Base-by-base conservation (phyloP, 2,888 invertebrate genomes). In the Plutella xylostella region DNA sequence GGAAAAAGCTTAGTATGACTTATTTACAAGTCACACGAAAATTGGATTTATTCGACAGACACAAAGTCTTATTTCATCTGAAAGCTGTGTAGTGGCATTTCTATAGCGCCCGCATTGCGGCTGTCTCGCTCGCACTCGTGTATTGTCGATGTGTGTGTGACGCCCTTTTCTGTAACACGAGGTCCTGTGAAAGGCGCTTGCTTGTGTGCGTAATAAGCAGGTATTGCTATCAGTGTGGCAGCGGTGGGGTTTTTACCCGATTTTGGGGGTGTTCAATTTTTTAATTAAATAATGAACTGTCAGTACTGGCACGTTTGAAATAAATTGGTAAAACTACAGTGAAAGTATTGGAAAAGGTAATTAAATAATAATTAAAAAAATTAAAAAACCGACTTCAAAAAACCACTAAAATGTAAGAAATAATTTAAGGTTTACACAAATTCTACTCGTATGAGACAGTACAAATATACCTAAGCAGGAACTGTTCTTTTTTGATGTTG, bases 151-250 rank as follows among this genome's bases (percentile, higher is more conserved):
- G 45, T 45, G 40, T 45, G 39, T n/a, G 45, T 45, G 40, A 28
- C 45, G 45, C 45, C 45, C 45, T 45, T 45, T 45, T 19, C 19
- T 39, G 45, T 40, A 45, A 45, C 14, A 45, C 33, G 33, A 45
- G 38, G 22, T 28, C 18, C 33, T 25, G 45, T 45, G 45, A 45
- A 45, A 45, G 45, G 45, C 22, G 9, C 5, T 18, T 21, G 12
- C 18, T 1, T 45, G 45, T 40, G 45, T 45, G 40, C n/a, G 45
- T 39, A 40, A 5, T 40, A 34, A 15, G 39, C 39, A 40, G 45
- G 39, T 40, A 45, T 43, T 33, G 22, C 17, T 22, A 22, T 19
- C 5, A 20, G 38, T 11, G 38, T 38, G 38, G 9, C 38, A 18
- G 11, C 20, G 19, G 19, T 12, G 15, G 21, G 4, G 20, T 9